A percentile compares a stretch with the other conserved stretches of the same genome.
phyloP scores from a whole-genome alignment of 2,113 vertebrate species.

The Ancistrus triradiatus region DNA sequence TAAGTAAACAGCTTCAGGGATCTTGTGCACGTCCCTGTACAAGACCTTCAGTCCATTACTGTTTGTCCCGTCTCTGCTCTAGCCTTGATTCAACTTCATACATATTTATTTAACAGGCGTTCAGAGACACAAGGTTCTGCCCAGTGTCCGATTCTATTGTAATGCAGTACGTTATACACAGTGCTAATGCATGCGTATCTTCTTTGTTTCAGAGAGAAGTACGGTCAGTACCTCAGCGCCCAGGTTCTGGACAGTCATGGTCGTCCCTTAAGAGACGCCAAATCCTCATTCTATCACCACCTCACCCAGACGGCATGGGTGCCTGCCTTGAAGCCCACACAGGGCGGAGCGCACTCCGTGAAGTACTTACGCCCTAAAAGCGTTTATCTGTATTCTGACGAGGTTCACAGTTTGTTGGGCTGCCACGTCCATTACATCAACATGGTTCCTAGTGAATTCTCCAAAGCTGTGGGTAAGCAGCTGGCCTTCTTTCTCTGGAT shows the following conservation, averaged over 20 bases:
- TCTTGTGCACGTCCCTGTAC: too few relatives aligned
- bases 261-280: constrained; percentile 39
- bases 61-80: too few relatives aligned
- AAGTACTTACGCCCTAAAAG: constrained; percentile 57
- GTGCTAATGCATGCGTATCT: too few relatives aligned
- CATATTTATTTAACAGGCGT: too few relatives aligned
- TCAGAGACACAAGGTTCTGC: too few relatives aligned
- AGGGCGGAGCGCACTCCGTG: constrained; percentile 19
- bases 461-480: constrained; percentile 59
- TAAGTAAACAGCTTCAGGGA: too few relatives aligned
- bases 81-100: too few relatives aligned
- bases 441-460: constrained; percentile 60
- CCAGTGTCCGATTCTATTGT: too few relatives aligned
- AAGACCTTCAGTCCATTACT: too few relatives aligned
- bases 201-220: constrained; percentile 60
- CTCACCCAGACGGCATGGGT: constrained; percentile 65
- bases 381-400: constrained; percentile 57
- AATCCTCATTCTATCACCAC: constrained; percentile 65
- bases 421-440: constrained; percentile 63
- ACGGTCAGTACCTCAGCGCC: constrained; percentile 66
- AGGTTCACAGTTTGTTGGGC: constrained; percentile 60
- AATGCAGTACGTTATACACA: too few relatives aligned
- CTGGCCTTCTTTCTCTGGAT: background rate
- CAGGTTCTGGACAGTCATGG: constrained; percentile 60
- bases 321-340: constrained; percentile 49